A percentile compares a stretch with the other conserved stretches of the same genome.
Conservation (phyloP, 2,797 vertebrate genomes). For the Cynopterus sphinx region DNA sequence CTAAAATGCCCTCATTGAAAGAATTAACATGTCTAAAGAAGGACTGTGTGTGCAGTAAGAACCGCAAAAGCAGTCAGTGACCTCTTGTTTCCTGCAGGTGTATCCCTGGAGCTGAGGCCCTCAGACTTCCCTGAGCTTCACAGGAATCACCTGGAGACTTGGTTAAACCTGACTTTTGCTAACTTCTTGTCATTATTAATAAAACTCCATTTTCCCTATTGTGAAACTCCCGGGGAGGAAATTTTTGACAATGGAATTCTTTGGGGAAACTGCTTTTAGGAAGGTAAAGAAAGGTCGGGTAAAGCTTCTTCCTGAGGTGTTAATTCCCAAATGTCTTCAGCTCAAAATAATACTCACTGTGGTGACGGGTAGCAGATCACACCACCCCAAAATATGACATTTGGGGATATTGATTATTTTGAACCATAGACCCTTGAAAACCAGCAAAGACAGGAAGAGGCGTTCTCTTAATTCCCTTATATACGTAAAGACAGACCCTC, state of each 20-base stretch:
- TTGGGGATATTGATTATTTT: neutral
- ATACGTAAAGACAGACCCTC: neutral
- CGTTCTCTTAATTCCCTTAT: neutral
- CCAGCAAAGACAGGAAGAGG: neutral
- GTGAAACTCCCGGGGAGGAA: neutral
- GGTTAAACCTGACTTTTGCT: neutral
- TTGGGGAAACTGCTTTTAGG: neutral
- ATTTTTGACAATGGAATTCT: neutral
- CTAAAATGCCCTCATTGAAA: neutral
- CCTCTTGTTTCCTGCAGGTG: neutral
- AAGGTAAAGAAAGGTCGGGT: neutral
- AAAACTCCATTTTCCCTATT: neutral
- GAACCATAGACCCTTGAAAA: neutral
- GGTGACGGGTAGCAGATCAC: neutral
- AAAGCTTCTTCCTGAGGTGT: neutral
- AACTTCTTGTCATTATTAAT: neutral
- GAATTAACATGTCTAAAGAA: neutral
- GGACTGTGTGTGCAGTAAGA: neutral
- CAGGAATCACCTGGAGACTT: no score
- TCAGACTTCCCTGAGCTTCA: no score
- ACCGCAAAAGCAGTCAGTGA: neutral
- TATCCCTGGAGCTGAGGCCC: no score
- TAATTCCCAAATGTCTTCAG: slow-evolving; percentile 21
- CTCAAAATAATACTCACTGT: neutral
- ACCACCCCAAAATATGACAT: neutral